A percentile compares a stretch with the other conserved stretches of the same genome.
phyloP scores from a whole-genome alignment of 1,140 invertebrate genomes.

The Pachypsylla venusta region DNA sequence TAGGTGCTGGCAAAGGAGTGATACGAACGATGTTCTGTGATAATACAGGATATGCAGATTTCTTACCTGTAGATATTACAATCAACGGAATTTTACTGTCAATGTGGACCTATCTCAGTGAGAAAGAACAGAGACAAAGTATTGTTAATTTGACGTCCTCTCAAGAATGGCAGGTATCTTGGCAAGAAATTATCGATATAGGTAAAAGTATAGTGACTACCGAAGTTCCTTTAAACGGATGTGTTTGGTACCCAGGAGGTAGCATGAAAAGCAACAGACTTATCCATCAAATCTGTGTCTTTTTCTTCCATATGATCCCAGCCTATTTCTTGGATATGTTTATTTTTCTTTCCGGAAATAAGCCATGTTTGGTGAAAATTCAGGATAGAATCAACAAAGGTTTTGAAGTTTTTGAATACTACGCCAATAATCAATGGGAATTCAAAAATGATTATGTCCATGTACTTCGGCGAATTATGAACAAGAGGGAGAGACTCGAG shows the following conservation, averaged over 20 bases:
- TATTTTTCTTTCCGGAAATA: conserved; percentile 57
- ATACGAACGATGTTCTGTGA: conserved; percentile 71
- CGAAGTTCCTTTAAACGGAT: conserved; percentile 55
- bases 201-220: conserved; percentile 59
- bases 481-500: conserved; percentile 41
- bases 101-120: conserved; percentile 41
- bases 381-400: conserved; percentile 62
- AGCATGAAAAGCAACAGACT: conserved; percentile 67
- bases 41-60: conserved; percentile 59
- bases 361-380: conserved; percentile 56
- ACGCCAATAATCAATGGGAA: conserved; percentile 72
- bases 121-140: conserved; percentile 20
- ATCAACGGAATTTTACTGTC: conserved; percentile 48
- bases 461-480: conserved; percentile 39
- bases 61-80: conserved; percentile 68
- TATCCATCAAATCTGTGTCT: conserved; percentile 57
- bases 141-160: conserved; percentile 29
- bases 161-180: conserved; percentile 52
- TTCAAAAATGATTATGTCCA: conserved; percentile 50
- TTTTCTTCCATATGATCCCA: conserved; percentile 72
- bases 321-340: conserved; percentile 63
- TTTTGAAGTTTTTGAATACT: conserved; percentile 72
- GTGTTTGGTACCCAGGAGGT: conserved; percentile 77
- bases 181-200: conserved; percentile 66
- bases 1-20: conserved; percentile 68